These are phyloP conservation scores for Reticulitermes speratus DNA, from an alignment of 1,140 invertebrate species.

Conservation along the genomic window DNA sequence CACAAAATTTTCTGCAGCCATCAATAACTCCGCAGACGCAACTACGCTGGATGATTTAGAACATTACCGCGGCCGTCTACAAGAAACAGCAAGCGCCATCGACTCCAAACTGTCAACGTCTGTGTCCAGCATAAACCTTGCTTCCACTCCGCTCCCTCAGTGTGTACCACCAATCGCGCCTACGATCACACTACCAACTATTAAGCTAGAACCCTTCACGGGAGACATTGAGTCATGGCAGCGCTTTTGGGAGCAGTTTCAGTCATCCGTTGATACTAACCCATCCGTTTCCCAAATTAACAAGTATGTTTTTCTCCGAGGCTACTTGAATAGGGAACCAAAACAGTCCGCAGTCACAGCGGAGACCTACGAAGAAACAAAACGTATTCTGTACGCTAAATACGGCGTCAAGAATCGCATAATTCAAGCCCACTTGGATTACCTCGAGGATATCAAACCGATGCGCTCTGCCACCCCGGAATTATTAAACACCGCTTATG, in stretches of 20 bases:
- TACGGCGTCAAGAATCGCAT: neutral
- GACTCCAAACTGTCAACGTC: neutral
- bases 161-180: neutral
- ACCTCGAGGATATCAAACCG: no score
- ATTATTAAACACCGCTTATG: no score
- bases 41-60: neutral
- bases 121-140: neutral
- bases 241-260: slow-evolving; percentile 2
- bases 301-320: neutral
- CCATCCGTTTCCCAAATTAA: neutral
- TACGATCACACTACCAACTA: neutral
- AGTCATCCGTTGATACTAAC: neutral
- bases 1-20: neutral
- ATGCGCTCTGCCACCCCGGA: no score
- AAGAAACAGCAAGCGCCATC: neutral
- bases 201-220: slow-evolving; percentile 5
- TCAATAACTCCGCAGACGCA: neutral
- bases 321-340: neutral
- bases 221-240: neutral
- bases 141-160: neutral
- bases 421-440: no score
- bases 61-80: neutral
- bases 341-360: neutral
- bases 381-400: neutral
- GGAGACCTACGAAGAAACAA: neutral